A percentile compares a stretch with the other conserved stretches of the same genome.
Conservation (phyloP, 2,888 invertebrate genomes). For the Acanthosoma haemorrhoidale region DNA sequence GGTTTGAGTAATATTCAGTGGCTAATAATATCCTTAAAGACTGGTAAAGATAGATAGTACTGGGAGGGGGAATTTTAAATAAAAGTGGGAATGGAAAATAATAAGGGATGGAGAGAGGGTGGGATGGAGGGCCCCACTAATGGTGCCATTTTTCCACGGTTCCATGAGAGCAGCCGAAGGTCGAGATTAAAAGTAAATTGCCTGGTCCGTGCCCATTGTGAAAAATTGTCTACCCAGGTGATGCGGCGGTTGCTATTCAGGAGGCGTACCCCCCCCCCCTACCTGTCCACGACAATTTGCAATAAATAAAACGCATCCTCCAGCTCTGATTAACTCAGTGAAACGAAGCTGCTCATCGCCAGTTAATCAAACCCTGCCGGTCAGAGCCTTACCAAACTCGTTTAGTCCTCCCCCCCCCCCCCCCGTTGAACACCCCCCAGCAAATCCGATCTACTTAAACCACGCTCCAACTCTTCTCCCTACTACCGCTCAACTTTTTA, state of each 20-base stretch:
- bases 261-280: background rate
- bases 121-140: background rate
- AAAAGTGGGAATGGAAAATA: background rate
- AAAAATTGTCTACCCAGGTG: background rate
- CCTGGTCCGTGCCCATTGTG: background rate
- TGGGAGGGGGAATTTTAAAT: background rate
- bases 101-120: background rate
- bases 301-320: constrained; percentile 20
- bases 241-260: background rate
- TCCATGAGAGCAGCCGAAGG: no score
- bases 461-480: background rate
- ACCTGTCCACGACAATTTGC: constrained; percentile 8
- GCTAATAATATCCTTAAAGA: no score
- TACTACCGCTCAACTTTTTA: background rate
- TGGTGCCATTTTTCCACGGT: constrained; percentile 6
- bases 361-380: constrained; percentile 19
- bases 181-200: constrained; percentile 22
- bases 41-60: no score
- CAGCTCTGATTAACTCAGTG: background rate
- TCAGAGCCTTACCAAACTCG: background rate
- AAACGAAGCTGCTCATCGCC: constrained; percentile 21
- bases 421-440: background rate
- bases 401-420: background rate
- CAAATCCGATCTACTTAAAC: background rate
- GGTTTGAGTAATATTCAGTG: no score